These are phyloP conservation scores for Osmoderma eremita DNA, from an alignment of 2,888 invertebrate genomes.

Conservation along the genomic window DNA sequence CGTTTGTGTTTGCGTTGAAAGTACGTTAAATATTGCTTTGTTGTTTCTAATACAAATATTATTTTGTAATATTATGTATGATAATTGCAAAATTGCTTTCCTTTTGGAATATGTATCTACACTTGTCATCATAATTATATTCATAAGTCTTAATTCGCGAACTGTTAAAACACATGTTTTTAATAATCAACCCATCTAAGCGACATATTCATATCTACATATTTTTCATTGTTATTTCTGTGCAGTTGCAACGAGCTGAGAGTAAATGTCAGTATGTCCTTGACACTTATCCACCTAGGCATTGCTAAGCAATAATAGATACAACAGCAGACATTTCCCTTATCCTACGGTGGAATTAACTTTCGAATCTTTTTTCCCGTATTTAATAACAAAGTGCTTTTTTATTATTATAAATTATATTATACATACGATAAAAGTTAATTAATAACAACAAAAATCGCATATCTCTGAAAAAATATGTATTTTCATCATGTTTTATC, in stretches of 20 bases:
- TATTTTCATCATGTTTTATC: no score
- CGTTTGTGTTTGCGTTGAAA: no score
- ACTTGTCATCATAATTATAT: neutral
- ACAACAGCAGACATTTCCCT: slow-evolving; percentile 16
- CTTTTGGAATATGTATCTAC: no score
- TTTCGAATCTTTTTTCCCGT: slow-evolving; percentile 17
- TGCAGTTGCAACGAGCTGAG: slow-evolving; percentile 19
- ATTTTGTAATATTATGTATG: no score
- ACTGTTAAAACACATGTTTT: no score
- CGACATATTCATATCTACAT: slow-evolving; percentile 9
- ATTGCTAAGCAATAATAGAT: slow-evolving; percentile 5
- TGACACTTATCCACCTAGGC: slow-evolving; percentile 29
- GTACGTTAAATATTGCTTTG: no score
- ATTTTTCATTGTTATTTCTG: slow-evolving; percentile 25
- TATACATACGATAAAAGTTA: neutral
- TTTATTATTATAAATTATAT: neutral
- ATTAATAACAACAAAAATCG: slow-evolving; percentile 1
- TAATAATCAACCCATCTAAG: no score
- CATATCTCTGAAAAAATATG: no score
- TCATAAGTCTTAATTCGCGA: no score
- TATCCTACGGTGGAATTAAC: slow-evolving; percentile 16
- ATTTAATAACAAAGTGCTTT: neutral
- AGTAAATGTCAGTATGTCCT: slow-evolving; percentile 32
- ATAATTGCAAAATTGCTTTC: no score
- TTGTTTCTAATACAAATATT: no score